Evolutionary conservation across 1,140 invertebrate genomes (phyloP).

Genomic region (Brachionus rubens): DNA sequence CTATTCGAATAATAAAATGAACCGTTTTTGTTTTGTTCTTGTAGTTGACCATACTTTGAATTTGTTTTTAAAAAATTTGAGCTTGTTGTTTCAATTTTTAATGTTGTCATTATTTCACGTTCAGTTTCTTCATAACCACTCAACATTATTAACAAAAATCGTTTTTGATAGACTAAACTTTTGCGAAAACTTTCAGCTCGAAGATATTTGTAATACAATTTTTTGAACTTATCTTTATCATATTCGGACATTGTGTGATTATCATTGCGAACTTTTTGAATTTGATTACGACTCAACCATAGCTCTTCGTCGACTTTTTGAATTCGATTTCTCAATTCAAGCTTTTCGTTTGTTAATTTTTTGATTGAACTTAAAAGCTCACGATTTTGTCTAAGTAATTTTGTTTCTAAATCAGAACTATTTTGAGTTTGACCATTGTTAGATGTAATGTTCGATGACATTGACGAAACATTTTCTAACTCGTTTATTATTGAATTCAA

Average conservation of each 20-base stretch:
- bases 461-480: slow-evolving; percentile 4
- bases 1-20: slow-evolving; percentile 45
- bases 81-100: slow-evolving; percentile 25
- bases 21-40: slow-evolving; percentile 27
- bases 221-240: slow-evolving; percentile 63
- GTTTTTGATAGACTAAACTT: slow-evolving; percentile 78
- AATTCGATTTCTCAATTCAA: slow-evolving; percentile 51
- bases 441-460: not conserved
- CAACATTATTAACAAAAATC: slow-evolving; percentile 71
- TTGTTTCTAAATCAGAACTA: slow-evolving; percentile 1
- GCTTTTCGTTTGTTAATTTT: slow-evolving; percentile 52
- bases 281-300: slow-evolving; percentile 49
- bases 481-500: slow-evolving; percentile 33
- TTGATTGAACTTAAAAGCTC: slow-evolving; percentile 52
- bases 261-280: not conserved
- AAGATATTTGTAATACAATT: slow-evolving; percentile 72
- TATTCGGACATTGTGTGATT: slow-evolving; percentile 47
- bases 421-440: not conserved
- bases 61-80: not conserved
- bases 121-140: slow-evolving; percentile 67
- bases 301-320: slow-evolving; percentile 52
- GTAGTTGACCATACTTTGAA: not conserved
- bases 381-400: slow-evolving; percentile 52
- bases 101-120: slow-evolving; percentile 53
- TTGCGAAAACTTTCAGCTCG: slow-evolving; percentile 75